Percentiles rank a stretch among this genome's conserved stretches.
Conservation (phyloP, 2,888 invertebrate genomes). For the Papilio elwesi region DNA sequence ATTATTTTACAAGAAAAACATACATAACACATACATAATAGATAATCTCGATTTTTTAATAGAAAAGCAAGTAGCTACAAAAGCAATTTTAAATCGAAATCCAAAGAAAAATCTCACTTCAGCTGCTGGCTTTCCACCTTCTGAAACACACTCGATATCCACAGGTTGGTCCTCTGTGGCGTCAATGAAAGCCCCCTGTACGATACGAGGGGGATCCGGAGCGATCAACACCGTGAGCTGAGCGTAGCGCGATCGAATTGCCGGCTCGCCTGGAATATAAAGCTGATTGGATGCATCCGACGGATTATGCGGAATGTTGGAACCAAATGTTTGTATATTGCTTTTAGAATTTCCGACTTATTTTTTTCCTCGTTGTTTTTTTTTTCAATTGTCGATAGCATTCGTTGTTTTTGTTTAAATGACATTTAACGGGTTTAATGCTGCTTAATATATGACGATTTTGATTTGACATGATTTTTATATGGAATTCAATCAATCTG, state of each 20-base stretch:
- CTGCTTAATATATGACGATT: too few species aligned
- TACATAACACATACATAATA: too few species aligned
- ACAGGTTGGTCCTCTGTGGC: conserved; percentile 96
- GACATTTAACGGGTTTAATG: too few species aligned
- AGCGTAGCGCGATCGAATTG: conserved; percentile 93
- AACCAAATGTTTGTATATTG: neutral
- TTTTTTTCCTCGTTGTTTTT: neutral
- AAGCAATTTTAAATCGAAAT: conserved; percentile 25
- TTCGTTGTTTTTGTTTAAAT: neutral
- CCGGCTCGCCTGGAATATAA: conserved; percentile 85
- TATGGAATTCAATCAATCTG: too few species aligned
- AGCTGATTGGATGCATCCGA: conserved; percentile 28
- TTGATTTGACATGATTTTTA: too few species aligned
- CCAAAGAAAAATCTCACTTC: conserved; percentile 83
- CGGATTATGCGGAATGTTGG: conserved; percentile 11
- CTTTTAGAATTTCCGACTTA: neutral
- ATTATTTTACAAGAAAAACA: neutral
- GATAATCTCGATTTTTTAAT: too few species aligned
- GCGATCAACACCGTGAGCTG: conserved; percentile 93
- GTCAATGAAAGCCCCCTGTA: conserved; percentile 91
- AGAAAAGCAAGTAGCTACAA: neutral
- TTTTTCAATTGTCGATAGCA: neutral
- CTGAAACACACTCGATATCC: conserved; percentile 94
- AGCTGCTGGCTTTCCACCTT: conserved; percentile 96
- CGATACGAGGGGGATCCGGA: conserved; percentile 94